A percentile compares a stretch with the other conserved stretches of the same genome.
These are phyloP conservation scores for Cephus runcator DNA, from an alignment of 2,888 invertebrate genomes.

Conservation along the genomic window DNA sequence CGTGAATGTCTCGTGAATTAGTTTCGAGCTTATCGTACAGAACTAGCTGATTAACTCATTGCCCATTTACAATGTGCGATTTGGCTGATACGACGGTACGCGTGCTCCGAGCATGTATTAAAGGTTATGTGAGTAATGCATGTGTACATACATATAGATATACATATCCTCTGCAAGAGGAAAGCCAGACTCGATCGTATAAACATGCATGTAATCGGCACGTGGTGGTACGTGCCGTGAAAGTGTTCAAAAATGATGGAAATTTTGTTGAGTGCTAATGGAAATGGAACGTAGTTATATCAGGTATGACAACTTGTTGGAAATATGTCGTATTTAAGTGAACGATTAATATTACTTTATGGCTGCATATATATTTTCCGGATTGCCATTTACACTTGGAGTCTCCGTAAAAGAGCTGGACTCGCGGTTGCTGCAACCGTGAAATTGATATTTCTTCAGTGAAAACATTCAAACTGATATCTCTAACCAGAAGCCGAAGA, in stretches of 20 bases:
- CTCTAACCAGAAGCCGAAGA: not conserved
- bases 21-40: not conserved
- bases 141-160: not conserved
- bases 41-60: not conserved
- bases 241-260: not conserved
- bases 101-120: not conserved
- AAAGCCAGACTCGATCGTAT: not conserved
- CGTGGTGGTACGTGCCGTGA: not conserved
- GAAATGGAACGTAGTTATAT: not conserved
- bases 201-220: not conserved
- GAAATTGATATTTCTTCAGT: not conserved
- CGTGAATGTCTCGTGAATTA: not conserved
- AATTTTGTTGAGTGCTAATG: not conserved
- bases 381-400: not conserved
- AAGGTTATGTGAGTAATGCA: not conserved
- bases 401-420: not conserved
- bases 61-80: not conserved
- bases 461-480: not conserved
- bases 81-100: not conserved
- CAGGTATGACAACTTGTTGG: not conserved
- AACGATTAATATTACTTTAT: not conserved
- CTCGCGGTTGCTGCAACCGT: not conserved
- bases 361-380: too few species aligned
- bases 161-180: not conserved
- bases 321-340: not conserved